Conservation (phyloP, 2,113 vertebrate genomes). For the Xyliphius kryptos region DNA sequence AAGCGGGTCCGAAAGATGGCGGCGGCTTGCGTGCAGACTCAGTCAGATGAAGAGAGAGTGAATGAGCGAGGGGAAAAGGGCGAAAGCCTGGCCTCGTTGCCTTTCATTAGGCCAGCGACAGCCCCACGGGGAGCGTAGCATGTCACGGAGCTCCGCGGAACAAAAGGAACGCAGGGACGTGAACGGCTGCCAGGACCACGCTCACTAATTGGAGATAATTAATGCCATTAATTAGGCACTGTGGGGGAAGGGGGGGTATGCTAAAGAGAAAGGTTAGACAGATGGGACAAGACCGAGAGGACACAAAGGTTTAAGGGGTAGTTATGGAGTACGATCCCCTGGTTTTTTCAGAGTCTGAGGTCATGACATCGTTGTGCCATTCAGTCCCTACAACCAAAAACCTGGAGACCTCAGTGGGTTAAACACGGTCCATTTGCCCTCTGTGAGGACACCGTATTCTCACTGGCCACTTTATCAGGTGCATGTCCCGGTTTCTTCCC, state of each 20-base stretch:
- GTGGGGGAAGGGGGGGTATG: conserved; percentile 27
- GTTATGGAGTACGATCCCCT: too few species aligned
- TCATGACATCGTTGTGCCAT: too few species aligned
- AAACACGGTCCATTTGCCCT: too few species aligned
- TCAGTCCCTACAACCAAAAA: too few species aligned
- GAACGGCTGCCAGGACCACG: conserved; percentile 35
- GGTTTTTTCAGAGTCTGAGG: too few species aligned
- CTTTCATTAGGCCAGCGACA: conserved; percentile 43
- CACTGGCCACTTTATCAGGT: too few species aligned
- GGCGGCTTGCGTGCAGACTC: conserved; percentile 39
- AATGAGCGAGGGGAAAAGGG: conserved; percentile 42
- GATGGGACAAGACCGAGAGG: conserved; percentile 17
- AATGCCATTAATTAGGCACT: conserved; percentile 50
- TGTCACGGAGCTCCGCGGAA: conserved; percentile 44
- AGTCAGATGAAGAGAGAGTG: too few species aligned
- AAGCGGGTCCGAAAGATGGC: conserved; percentile 13
- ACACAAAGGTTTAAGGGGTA: neutral
- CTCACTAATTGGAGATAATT: conserved; percentile 49
- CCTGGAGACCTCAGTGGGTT: too few species aligned
- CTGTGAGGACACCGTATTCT: too few species aligned
- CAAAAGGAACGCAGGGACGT: conserved; percentile 42
- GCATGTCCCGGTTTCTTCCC: too few species aligned
- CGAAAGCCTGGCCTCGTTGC: conserved; percentile 45
- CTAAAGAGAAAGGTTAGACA: conserved; percentile 34
- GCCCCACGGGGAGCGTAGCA: conserved; percentile 40